phyloP scores from a whole-genome alignment of 2,888 invertebrate species.

The Chironomus riparius region DNA sequence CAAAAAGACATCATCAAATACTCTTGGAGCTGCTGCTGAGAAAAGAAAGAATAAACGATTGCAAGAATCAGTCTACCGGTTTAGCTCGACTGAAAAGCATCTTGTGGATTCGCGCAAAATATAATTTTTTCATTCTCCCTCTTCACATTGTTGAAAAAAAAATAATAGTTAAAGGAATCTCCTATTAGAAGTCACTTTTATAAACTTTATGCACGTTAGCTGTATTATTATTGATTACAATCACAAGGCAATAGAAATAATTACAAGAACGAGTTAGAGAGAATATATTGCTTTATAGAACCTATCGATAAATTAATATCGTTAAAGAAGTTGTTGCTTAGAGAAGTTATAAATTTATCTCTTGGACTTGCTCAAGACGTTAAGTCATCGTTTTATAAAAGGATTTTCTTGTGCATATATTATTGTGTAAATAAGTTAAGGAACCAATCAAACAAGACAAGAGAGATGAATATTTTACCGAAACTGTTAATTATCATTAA shows the following conservation, averaged over 20 bases:
- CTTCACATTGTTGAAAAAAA: not conserved
- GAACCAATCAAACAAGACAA: not conserved
- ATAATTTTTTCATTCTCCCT: not conserved
- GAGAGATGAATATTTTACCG: conserved; percentile 1
- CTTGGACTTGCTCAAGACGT: too few species aligned
- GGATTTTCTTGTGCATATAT: not conserved
- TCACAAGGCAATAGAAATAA: not conserved
- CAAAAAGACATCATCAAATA: conserved; percentile 11
- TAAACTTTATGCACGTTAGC: not conserved
- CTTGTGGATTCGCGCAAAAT: not conserved
- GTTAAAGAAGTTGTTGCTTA: too few species aligned
- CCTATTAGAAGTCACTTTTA: not conserved
- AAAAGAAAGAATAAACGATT: not conserved
- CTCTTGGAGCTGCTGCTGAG: not conserved
- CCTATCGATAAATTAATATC: too few species aligned
- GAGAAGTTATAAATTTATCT: too few species aligned
- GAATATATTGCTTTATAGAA: not conserved
- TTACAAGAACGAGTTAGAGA: not conserved
- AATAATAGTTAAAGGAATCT: not conserved
- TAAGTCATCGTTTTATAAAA: too few species aligned
- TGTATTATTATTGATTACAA: not conserved
- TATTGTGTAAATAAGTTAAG: not conserved
- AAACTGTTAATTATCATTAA: conserved; percentile 17
- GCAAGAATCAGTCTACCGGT: conserved; percentile 20
- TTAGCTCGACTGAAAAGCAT: conserved; percentile 15